A percentile compares a stretch with the other conserved stretches of the same genome.
phyloP scores from a whole-genome alignment of 1,140 invertebrate species.

The fruit fly (Drosophila melanogaster) region DNA sequence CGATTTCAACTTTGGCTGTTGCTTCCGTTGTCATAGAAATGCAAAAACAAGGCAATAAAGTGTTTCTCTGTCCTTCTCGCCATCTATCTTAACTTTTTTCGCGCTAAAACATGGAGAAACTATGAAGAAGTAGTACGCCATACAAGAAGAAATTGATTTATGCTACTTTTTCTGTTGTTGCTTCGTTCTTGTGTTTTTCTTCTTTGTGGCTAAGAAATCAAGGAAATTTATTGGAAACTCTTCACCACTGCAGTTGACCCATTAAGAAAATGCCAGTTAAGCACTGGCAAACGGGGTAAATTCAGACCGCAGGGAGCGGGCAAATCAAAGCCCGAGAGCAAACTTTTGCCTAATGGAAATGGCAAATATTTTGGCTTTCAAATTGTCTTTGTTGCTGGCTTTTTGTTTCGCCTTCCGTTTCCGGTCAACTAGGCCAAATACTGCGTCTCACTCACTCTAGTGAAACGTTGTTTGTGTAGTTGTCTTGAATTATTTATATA shows the following conservation, averaged over 20 bases:
- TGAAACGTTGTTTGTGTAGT: neutral
- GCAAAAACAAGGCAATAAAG: constrained; percentile 68
- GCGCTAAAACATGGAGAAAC: constrained; percentile 44
- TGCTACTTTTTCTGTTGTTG: constrained; percentile 47
- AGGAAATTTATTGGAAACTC: constrained; percentile 67
- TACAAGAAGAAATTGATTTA: constrained; percentile 68
- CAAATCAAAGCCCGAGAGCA: constrained; percentile 23
- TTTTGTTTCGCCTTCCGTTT: constrained; percentile 56
- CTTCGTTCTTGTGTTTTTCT: constrained; percentile 10
- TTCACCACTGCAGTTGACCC: constrained; percentile 59
- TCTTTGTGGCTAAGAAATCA: constrained; percentile 47
- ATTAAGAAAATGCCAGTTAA: constrained; percentile 56
- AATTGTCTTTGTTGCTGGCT: constrained; percentile 47
- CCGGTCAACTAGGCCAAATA: constrained; percentile 45
- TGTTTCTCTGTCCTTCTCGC: constrained; percentile 26
- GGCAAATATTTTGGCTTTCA: constrained; percentile 57
- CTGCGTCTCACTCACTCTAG: neutral
- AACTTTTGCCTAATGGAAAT: constrained; percentile 61
- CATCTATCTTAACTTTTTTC: constrained; percentile 33
- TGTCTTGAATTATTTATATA: neutral
- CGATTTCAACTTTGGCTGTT: constrained; percentile 43
- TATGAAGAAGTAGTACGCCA: constrained; percentile 1
- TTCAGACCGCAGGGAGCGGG: neutral
- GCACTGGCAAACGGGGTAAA: neutral
- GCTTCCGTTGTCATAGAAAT: constrained; percentile 38